Evolutionary conservation across 2,113 vertebrate species (phyloP).

Genomic region (Sclerurus mexicanus): DNA sequence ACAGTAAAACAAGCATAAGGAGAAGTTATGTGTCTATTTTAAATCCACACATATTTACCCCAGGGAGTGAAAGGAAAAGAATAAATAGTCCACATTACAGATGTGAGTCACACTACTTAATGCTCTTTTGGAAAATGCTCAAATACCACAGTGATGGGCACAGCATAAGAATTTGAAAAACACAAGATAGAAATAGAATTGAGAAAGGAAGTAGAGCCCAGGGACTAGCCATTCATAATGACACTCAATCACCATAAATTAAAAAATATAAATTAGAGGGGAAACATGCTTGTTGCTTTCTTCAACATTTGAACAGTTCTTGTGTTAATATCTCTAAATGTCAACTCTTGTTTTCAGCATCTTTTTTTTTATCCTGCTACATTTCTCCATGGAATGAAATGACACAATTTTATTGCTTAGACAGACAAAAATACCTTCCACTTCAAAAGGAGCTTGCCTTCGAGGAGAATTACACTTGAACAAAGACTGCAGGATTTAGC

Average conservation of each 20-base stretch:
- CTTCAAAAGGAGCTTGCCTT: slow-evolving; percentile 59
- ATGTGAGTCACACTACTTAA: slow-evolving; percentile 61
- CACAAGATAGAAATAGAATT: slow-evolving; percentile 36
- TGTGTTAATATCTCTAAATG: not conserved
- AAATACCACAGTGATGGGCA: slow-evolving; percentile 40
- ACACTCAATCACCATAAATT: slow-evolving; percentile 17
- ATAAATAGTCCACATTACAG: slow-evolving; percentile 57
- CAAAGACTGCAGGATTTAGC: slow-evolving; percentile 26
- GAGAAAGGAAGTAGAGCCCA: not conserved
- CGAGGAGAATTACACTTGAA: slow-evolving; percentile 52
- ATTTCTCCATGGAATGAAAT: slow-evolving; percentile 40
- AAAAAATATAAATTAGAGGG: not conserved
- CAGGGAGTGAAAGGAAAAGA: slow-evolving; percentile 39
- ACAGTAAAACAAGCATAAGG: slow-evolving; percentile 23
- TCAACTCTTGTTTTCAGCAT: slow-evolving; percentile 15
- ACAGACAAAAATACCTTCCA: slow-evolving; percentile 57
- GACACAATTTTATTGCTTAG: slow-evolving; percentile 54
- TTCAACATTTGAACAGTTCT: not conserved
- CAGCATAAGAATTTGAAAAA: slow-evolving; percentile 4
- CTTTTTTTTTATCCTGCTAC: not conserved
- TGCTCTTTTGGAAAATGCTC: slow-evolving; percentile 52
- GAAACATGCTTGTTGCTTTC: not conserved
- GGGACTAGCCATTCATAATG: slow-evolving; percentile 35
- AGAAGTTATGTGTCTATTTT: slow-evolving; percentile 35
- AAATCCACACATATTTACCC: slow-evolving; percentile 60